Percentiles rank a stretch among this genome's conserved stretches.
phyloP scores from a whole-genome alignment of 2,888 invertebrate genomes.

The Rhingia rostrata region DNA sequence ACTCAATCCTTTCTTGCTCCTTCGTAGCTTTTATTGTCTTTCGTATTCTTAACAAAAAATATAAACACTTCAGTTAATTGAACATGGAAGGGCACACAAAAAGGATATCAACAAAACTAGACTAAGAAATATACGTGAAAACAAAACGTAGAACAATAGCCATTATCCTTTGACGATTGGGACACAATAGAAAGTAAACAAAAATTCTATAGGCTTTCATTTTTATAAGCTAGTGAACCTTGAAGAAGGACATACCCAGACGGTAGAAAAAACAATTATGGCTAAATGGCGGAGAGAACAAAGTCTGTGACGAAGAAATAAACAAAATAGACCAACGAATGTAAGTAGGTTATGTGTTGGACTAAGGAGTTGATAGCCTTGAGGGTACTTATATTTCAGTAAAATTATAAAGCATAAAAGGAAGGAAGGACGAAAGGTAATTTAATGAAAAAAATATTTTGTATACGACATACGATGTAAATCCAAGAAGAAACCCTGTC shows the following conservation, averaged over 20 bases:
- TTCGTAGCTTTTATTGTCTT: background rate
- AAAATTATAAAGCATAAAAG: too few relatives aligned
- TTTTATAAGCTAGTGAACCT: slow-evolving; percentile 27
- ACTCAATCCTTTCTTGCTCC: slow-evolving; percentile 15
- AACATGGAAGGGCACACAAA: slow-evolving; percentile 19
- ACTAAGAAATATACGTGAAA: slow-evolving; percentile 9
- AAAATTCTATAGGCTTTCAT: slow-evolving; percentile 26
- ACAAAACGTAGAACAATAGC: slow-evolving; percentile 55
- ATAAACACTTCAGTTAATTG: slow-evolving; percentile 68
- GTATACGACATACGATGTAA: too few relatives aligned
- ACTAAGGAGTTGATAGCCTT: too few relatives aligned
- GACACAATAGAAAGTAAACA: slow-evolving; percentile 36
- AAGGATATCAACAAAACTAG: background rate
- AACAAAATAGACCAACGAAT: too few relatives aligned
- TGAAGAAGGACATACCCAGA: slow-evolving; percentile 5
- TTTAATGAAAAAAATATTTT: too few relatives aligned
- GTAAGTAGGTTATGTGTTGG: too few relatives aligned
- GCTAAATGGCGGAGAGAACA: slow-evolving; percentile 50
- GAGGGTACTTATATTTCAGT: too few relatives aligned
- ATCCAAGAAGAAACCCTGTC: too few relatives aligned
- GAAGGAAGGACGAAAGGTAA: too few relatives aligned
- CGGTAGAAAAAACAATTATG: slow-evolving; percentile 10
- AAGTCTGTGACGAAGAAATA: too few relatives aligned
- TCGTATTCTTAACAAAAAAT: slow-evolving; percentile 13
- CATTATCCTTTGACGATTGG: slow-evolving; percentile 61